A percentile compares a stretch with the other conserved stretches of the same genome.
These are phyloP conservation scores for Corythornis leucogaster DNA, from an alignment of 2,797 vertebrate species.

Conservation along the genomic window DNA sequence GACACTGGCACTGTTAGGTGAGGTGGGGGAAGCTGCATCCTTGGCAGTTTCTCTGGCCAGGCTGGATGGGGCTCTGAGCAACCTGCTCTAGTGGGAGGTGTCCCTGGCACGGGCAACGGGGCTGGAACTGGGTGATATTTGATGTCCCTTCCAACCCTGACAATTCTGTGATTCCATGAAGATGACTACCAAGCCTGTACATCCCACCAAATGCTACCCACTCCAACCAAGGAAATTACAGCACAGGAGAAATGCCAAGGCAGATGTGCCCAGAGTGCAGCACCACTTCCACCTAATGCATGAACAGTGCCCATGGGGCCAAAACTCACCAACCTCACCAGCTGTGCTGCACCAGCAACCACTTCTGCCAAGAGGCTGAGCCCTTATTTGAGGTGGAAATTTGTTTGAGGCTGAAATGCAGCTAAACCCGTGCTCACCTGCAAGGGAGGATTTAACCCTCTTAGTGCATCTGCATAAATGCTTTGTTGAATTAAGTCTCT, in stretches of 20 bases:
- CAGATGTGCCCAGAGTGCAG: not conserved
- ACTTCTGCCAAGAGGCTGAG: not conserved
- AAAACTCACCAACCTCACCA: not conserved
- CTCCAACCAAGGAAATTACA: not conserved
- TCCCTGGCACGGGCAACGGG: too few species aligned
- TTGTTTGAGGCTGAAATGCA: not conserved
- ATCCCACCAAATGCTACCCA: too few species aligned
- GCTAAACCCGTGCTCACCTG: not conserved
- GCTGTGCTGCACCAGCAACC: not conserved
- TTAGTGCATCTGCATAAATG: not conserved
- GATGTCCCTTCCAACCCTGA: too few species aligned
- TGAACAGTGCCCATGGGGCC: not conserved
- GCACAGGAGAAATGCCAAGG: not conserved
- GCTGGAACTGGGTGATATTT: too few species aligned
- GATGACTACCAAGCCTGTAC: too few species aligned
- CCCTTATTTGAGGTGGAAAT: not conserved
- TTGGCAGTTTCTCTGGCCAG: too few species aligned
- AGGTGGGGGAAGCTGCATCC: too few species aligned
- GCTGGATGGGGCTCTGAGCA: too few species aligned
- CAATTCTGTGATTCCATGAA: too few species aligned
- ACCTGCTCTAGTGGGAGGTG: too few species aligned
- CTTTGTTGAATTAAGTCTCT: conserved; percentile 16
- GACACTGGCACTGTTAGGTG: too few species aligned
- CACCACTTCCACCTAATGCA: not conserved
- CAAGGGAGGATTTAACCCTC: not conserved